Conservation (phyloP, 1,140 invertebrate species). For the Heliconius hewitsoni region DNA sequence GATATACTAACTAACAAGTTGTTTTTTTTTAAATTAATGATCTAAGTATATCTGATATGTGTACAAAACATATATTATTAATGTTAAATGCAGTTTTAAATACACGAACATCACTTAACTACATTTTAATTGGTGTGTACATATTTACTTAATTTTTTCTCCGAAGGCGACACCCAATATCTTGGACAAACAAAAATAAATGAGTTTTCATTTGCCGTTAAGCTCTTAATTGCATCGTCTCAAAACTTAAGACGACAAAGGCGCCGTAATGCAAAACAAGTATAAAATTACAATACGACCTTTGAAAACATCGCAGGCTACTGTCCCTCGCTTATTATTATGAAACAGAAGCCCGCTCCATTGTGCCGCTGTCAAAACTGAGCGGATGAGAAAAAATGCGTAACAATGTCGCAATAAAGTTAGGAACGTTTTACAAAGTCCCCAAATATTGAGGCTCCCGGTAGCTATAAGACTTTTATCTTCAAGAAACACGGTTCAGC, state of each 20-base stretch:
- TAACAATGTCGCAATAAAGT: conserved; percentile 72
- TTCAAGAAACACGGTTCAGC: conserved; percentile 50
- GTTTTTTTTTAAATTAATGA: not conserved
- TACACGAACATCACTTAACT: not conserved
- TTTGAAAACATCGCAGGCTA: conserved; percentile 47
- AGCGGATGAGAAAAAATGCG: conserved; percentile 64
- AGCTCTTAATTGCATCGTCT: conserved; percentile 43
- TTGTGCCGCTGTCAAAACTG: conserved; percentile 68
- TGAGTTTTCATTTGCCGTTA: conserved; percentile 33
- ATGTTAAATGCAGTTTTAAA: not conserved
- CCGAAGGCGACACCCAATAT: conserved; percentile 19
- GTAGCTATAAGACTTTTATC: conserved; percentile 71
- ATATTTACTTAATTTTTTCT: conserved; percentile 13
- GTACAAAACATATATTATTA: not conserved
- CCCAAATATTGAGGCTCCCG: conserved; percentile 65
- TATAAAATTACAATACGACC: conserved; percentile 48
- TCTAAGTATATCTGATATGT: not conserved
- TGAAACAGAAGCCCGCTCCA: conserved; percentile 65
- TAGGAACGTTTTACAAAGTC: conserved; percentile 61
- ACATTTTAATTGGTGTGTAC: conserved; percentile 11
- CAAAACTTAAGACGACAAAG: conserved; percentile 40
- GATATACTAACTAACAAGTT: not conserved
- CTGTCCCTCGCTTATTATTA: conserved; percentile 55
- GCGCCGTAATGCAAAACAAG: conserved; percentile 43
- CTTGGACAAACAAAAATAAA: conserved; percentile 24